Conservation (phyloP, 2,797 vertebrate species). For the Danionella dracula region DNA sequence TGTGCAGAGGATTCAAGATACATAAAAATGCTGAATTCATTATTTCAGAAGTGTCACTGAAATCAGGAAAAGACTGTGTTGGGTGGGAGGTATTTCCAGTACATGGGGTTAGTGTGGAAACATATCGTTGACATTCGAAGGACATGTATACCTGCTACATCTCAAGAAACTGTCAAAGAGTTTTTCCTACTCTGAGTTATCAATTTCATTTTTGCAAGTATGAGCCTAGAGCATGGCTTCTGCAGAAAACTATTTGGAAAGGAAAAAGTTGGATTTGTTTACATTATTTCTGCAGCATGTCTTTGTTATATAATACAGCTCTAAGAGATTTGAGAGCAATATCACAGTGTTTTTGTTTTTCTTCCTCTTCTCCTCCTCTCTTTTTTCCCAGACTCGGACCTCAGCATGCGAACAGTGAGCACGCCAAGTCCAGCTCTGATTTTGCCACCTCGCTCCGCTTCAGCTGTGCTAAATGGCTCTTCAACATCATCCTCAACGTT, state of each 20-base stretch:
- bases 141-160: background rate
- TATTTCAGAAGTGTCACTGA: background rate
- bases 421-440: constrained; percentile 83
- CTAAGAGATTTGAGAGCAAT: background rate
- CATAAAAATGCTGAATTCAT: background rate
- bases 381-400: constrained; percentile 74
- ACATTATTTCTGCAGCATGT: constrained; percentile 27
- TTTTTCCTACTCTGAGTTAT: constrained; percentile 25
- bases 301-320: background rate
- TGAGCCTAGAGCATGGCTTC: constrained; percentile 8
- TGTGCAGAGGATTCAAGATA: background rate
- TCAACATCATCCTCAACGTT: constrained; percentile 80
- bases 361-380: background rate
- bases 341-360: background rate
- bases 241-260: constrained; percentile 26
- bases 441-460: constrained; percentile 66
- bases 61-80: background rate
- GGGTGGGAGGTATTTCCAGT: constrained; percentile 22
- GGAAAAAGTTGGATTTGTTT: constrained; percentile 1
- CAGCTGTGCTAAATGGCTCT: constrained; percentile 74
- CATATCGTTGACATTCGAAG: constrained; percentile 29
- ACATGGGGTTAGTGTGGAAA: constrained; percentile 29
- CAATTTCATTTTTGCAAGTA: constrained; percentile 1
- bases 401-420: constrained; percentile 84
- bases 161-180: constrained; percentile 1